Percentiles rank a stretch among this genome's conserved stretches.
Evolutionary conservation across 1,140 invertebrate species (phyloP).

Genomic region (Neodiprion pinetum): DNA sequence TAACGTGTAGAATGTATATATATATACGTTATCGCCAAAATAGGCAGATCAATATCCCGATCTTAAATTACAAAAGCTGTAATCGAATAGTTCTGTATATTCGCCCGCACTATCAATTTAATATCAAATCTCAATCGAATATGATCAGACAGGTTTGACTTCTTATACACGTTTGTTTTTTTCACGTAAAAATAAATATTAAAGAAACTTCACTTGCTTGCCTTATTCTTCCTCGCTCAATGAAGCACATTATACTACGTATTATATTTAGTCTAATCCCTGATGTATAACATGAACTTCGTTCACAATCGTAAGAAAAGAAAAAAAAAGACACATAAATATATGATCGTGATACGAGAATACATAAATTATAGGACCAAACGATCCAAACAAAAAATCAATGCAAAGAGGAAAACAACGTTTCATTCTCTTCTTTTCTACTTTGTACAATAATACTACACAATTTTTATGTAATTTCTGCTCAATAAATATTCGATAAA

Average conservation of each 20-base stretch:
- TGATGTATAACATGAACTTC: constrained; percentile 61
- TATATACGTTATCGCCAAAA: too few species aligned
- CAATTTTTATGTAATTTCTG: constrained; percentile 44
- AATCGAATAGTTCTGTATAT: too few species aligned
- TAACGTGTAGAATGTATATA: too few species aligned
- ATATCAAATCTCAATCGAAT: too few species aligned
- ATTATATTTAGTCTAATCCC: constrained; percentile 57
- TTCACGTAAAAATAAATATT: too few species aligned
- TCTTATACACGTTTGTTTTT: too few species aligned
- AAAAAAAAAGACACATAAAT: background rate
- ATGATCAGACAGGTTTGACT: too few species aligned
- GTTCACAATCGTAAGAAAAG: constrained; percentile 56
- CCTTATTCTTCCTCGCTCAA: constrained; percentile 25
- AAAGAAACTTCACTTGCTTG: constrained; percentile 10
- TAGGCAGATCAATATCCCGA: too few species aligned
- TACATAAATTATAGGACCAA: constrained; percentile 42
- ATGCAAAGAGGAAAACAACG: constrained; percentile 4
- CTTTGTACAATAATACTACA: constrained; percentile 55
- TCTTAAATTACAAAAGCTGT: too few species aligned
- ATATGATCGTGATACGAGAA: constrained; percentile 46
- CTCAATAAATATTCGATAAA: constrained; percentile 62
- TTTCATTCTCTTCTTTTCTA: constrained; percentile 38
- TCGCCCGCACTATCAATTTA: too few species aligned
- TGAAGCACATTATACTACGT: constrained; percentile 50
- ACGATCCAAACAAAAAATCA: constrained; percentile 11